phyloP scores from a whole-genome alignment of 2,113 vertebrate species.

The Bos taurus region ARS-UCD2.0 NC_037334.1:101684001-101684500 shows the following conservation, averaged over 20 bases:
- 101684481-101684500: slow-evolving; percentile 44
- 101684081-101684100: slow-evolving; percentile 57
- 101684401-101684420: slow-evolving; percentile 18
- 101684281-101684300: slow-evolving; percentile 52
- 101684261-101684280: slow-evolving; percentile 48
- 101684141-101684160: slow-evolving; percentile 55
- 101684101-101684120: slow-evolving; percentile 62
- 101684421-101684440: slow-evolving; percentile 46
- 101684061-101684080: slow-evolving; percentile 32
- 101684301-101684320: slow-evolving; percentile 43
- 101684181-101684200: slow-evolving; percentile 32
- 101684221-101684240: slow-evolving; percentile 50
- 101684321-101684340: slow-evolving; percentile 58
- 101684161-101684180: slow-evolving; percentile 58
- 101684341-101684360: slow-evolving; percentile 34
- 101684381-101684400: slow-evolving; percentile 53
- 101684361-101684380: background rate
- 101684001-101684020: background rate
- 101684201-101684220: slow-evolving; percentile 50
- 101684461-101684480: slow-evolving; percentile 63
- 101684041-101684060: slow-evolving; percentile 17
- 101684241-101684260: slow-evolving; percentile 57
- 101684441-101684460: slow-evolving; percentile 55
- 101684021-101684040: background rate
- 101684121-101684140: slow-evolving; percentile 51